Conservation (phyloP, 2,113 vertebrate species). For the Anoplopoma fimbria region DNA sequence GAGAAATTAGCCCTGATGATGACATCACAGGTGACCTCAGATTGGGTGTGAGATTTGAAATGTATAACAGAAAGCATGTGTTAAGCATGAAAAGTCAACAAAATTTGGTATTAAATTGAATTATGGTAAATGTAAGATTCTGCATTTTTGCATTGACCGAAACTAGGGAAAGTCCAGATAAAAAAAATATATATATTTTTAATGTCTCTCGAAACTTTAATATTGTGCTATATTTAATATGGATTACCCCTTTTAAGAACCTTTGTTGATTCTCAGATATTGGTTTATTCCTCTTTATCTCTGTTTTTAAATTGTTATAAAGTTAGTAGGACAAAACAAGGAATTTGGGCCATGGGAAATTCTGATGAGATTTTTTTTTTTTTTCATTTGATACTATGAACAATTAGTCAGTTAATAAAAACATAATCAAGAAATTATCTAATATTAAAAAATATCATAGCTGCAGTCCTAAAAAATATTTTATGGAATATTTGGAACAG, state of each 20-base stretch:
- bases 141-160: not conserved
- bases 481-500: too few relatives aligned
- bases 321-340: too few relatives aligned
- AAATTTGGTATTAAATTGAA: not conserved
- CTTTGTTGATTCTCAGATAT: not conserved
- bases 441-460: not conserved
- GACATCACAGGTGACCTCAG: not conserved
- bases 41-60: not conserved
- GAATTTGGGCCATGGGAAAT: not conserved
- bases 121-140: not conserved
- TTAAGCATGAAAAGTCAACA: not conserved
- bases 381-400: not conserved
- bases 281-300: not conserved
- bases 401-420: not conserved
- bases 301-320: not conserved
- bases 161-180: not conserved
- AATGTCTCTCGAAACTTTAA: too few relatives aligned
- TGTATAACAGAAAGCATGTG: not conserved
- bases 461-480: too few relatives aligned
- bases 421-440: not conserved
- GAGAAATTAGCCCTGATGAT: not conserved
- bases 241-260: not conserved
- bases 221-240: not conserved
- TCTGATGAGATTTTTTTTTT: not conserved
- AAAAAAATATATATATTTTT: too few relatives aligned